Evolutionary conservation across 30 jellyfish, hydroid and myxozoan genomes (phyloP).

Genomic region (Aurelia sp.): DNA sequence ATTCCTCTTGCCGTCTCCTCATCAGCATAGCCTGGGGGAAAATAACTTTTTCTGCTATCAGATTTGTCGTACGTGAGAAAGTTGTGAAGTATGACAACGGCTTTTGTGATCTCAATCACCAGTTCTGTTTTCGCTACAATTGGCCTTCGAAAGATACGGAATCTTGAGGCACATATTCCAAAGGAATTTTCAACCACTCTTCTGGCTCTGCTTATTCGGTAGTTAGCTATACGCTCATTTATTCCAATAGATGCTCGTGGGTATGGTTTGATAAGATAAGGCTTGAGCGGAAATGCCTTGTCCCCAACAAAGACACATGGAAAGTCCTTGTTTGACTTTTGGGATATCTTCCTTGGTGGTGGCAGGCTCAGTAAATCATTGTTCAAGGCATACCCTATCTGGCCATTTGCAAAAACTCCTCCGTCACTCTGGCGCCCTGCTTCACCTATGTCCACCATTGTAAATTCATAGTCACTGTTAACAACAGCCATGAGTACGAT

Average conservation of each 20-base stretch:
- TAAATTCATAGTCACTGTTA: slow-evolving; percentile 43
- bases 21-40: slow-evolving; percentile 73
- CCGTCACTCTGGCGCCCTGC: slow-evolving; percentile 74
- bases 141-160: slow-evolving; percentile 75
- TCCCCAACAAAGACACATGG: slow-evolving; percentile 81
- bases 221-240: slow-evolving; percentile 55
- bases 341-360: slow-evolving; percentile 50
- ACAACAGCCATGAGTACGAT: slow-evolving; percentile 56
- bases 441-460: slow-evolving; percentile 62
- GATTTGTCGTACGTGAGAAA: slow-evolving; percentile 64
- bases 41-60: slow-evolving; percentile 50
- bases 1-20: slow-evolving; percentile 68
- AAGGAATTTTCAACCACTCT: slow-evolving; percentile 73
- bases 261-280: slow-evolving; percentile 69
- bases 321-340: slow-evolving; percentile 48
- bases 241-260: slow-evolving; percentile 64
- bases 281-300: slow-evolving; percentile 81
- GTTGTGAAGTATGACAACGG: slow-evolving; percentile 65
- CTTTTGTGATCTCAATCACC: slow-evolving; percentile 65
- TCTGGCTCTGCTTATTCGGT: slow-evolving; percentile 69
- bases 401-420: slow-evolving; percentile 74
- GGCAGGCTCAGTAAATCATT: slow-evolving; percentile 68
- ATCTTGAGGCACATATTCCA: slow-evolving; percentile 77
- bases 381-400: slow-evolving; percentile 56
- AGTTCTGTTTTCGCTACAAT: slow-evolving; percentile 57